A percentile compares a stretch with the other conserved stretches of the same genome.
phyloP scores from a whole-genome alignment of 2,888 invertebrate genomes.

The Netelia virgata region DNA sequence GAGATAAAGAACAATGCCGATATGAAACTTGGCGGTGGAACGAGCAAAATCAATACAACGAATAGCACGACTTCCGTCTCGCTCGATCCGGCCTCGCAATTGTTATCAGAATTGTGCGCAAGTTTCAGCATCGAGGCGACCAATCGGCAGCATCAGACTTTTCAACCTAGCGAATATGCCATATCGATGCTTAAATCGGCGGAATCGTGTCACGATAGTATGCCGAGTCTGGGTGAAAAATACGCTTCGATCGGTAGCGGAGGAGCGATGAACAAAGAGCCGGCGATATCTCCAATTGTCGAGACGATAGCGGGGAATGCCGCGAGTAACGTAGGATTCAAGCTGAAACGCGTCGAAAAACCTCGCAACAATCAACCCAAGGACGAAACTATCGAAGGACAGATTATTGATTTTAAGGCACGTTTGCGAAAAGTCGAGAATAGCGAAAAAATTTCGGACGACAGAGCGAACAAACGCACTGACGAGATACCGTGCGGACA shows the following conservation, averaged over 20 bases:
- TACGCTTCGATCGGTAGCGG: slow-evolving; percentile 56
- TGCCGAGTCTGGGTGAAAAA: slow-evolving; percentile 75
- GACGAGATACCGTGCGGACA: slow-evolving; percentile 76
- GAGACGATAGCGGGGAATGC: slow-evolving; percentile 70
- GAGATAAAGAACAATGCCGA: slow-evolving; percentile 93
- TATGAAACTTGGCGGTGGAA: slow-evolving; percentile 86
- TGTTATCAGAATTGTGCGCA: slow-evolving; percentile 94
- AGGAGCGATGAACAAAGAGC: slow-evolving; percentile 65
- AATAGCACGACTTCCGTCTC: slow-evolving; percentile 82
- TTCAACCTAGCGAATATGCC: slow-evolving; percentile 78
- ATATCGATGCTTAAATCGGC: slow-evolving; percentile 72
- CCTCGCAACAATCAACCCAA: slow-evolving; percentile 86
- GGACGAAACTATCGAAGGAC: slow-evolving; percentile 86
- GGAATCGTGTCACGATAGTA: slow-evolving; percentile 73
- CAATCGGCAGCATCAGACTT: slow-evolving; percentile 56
- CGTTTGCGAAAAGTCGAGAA: slow-evolving; percentile 93
- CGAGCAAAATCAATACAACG: slow-evolving; percentile 55
- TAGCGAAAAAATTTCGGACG: slow-evolving; percentile 78
- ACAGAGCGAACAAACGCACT: slow-evolving; percentile 76
- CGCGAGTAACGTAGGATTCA: slow-evolving; percentile 79
- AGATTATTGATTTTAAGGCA: slow-evolving; percentile 94
- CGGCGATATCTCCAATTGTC: slow-evolving; percentile 75
- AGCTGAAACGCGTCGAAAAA: slow-evolving; percentile 91
- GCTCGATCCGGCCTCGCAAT: slow-evolving; percentile 91
- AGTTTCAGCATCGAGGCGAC: slow-evolving; percentile 90